Conservation (phyloP, 1,140 invertebrate species). For the Hylyphantes graminicola region DNA sequence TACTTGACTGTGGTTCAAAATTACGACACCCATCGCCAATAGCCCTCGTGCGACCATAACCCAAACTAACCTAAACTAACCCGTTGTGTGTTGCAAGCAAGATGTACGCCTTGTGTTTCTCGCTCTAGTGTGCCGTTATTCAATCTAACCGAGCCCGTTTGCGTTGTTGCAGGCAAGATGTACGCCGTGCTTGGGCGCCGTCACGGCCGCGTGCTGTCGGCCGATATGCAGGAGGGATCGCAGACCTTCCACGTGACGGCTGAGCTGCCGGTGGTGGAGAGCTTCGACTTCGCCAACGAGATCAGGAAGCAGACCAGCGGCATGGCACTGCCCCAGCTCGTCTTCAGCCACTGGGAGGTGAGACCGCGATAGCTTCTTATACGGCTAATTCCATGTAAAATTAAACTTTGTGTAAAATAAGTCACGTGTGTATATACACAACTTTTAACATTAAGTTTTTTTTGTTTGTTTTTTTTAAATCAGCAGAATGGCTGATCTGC, state of each 20-base stretch:
- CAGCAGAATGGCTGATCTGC: no score
- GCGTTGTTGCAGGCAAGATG: conserved; percentile 80
- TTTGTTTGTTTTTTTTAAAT: no score
- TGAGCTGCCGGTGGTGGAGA: conserved; percentile 93
- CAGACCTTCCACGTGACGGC: conserved; percentile 90
- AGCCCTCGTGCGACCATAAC: no score
- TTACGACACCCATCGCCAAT: no score
- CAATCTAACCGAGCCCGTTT: neutral
- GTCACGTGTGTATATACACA: no score
- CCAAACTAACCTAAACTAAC: no score
- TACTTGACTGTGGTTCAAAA: no score
- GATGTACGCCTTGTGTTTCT: neutral
- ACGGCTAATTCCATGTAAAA: no score
- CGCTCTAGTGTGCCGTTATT: neutral
- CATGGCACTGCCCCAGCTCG: conserved; percentile 91
- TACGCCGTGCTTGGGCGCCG: conserved; percentile 91
- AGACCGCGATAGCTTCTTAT: conserved; percentile 63
- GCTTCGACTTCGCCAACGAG: conserved; percentile 93
- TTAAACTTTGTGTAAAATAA: no score
- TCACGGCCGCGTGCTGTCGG: conserved; percentile 87
- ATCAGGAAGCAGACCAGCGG: conserved; percentile 94
- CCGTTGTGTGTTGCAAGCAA: neutral
- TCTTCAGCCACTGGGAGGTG: conserved; percentile 98
- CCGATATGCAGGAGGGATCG: conserved; percentile 88
- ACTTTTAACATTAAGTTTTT: no score